These are phyloP conservation scores for Agrilus planipennis DNA, from an alignment of 1,140 invertebrate species.

Conservation along the genomic window DNA sequence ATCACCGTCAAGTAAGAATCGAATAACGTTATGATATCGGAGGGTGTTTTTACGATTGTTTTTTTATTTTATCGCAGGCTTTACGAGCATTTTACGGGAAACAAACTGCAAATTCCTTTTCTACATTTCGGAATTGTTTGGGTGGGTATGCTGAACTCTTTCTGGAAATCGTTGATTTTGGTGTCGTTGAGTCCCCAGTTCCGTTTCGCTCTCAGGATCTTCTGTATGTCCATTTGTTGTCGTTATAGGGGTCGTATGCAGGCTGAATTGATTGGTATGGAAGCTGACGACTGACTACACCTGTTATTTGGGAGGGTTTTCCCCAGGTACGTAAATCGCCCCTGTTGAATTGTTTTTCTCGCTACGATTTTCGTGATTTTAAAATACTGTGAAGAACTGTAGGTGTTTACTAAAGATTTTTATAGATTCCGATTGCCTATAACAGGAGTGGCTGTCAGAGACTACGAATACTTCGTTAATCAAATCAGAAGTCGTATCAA, in stretches of 20 bases:
- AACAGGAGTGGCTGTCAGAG: constrained; percentile 29
- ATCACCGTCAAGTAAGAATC: no score
- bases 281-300: constrained; percentile 56
- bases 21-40: neutral
- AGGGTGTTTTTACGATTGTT: constrained; percentile 15
- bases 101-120: constrained; percentile 61
- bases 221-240: constrained; percentile 84
- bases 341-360: neutral
- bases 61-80: no score
- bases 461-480: constrained; percentile 27
- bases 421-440: constrained; percentile 21
- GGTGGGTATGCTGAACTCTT: constrained; percentile 86
- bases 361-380: neutral
- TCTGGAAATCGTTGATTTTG: constrained; percentile 88
- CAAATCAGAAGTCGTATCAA: constrained; percentile 26
- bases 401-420: constrained; percentile 17
- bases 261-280: constrained; percentile 69
- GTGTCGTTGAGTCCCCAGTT: constrained; percentile 81
- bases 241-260: constrained; percentile 63
- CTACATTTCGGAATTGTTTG: constrained; percentile 87
- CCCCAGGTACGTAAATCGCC: constrained; percentile 1
- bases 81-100: constrained; percentile 44
- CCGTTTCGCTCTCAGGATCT: constrained; percentile 68
- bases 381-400: no score
- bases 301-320: no score